phyloP scores from a whole-genome alignment of 2,888 invertebrate genomes.

The Eupithecia exiguata region DNA sequence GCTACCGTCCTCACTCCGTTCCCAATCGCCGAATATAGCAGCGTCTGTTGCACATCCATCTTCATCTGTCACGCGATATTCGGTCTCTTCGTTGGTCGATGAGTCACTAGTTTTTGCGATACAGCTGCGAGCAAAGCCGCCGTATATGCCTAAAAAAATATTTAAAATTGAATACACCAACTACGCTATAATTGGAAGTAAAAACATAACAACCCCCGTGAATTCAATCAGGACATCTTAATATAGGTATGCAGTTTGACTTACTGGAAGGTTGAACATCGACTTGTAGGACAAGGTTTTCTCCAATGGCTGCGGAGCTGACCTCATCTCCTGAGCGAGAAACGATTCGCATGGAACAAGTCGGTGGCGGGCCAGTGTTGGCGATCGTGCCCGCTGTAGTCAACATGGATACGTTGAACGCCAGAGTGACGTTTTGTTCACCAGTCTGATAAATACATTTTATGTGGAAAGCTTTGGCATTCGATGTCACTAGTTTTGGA shows the following conservation, averaged over 20 bases:
- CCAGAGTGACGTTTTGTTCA: slow-evolving; percentile 95
- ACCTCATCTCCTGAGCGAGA: slow-evolving; percentile 94
- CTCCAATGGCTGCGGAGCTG: slow-evolving; percentile 95
- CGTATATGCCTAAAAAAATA: slow-evolving; percentile 89
- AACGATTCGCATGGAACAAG: slow-evolving; percentile 95
- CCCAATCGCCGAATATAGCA: slow-evolving; percentile 96
- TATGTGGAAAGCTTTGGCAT: slow-evolving; percentile 97
- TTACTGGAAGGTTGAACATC: slow-evolving; percentile 91
- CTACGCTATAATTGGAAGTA: not conserved
- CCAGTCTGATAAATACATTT: slow-evolving; percentile 97
- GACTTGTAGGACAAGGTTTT: slow-evolving; percentile 93
- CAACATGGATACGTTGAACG: slow-evolving; percentile 97
- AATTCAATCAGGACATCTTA: not conserved
- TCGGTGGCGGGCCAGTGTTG: slow-evolving; percentile 96
- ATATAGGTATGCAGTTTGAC: slow-evolving; percentile 12
- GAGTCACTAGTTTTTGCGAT: slow-evolving; percentile 96
- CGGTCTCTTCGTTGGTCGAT: slow-evolving; percentile 90
- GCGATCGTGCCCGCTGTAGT: slow-evolving; percentile 98
- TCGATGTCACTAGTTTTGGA: slow-evolving; percentile 96
- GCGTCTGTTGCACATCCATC: slow-evolving; percentile 97
- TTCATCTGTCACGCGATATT: slow-evolving; percentile 96
- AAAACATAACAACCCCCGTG: not conserved
- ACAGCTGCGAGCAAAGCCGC: slow-evolving; percentile 96
- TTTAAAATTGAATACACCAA: not conserved
- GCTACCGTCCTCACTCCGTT: slow-evolving; percentile 93